These are phyloP conservation scores for Paramisgurnus dabryanus DNA, from an alignment of 2,113 vertebrate species.

Conservation along the genomic window DNA sequence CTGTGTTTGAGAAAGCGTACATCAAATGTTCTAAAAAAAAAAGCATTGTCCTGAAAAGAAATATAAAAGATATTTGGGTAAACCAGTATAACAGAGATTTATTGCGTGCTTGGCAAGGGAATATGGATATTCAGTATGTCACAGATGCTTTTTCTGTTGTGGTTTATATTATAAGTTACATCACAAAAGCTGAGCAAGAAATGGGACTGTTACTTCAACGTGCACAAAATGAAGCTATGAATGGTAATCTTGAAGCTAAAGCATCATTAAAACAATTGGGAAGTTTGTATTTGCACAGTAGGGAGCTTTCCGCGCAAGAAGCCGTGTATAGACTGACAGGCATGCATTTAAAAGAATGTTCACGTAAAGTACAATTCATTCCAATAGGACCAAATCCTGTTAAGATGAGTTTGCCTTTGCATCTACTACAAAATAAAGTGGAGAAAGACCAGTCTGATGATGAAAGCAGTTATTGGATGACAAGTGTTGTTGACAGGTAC, in stretches of 20 bases:
- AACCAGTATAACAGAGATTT: slow-evolving; percentile 17
- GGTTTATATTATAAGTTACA: slow-evolving; percentile 41
- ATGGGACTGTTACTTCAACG: slow-evolving; percentile 36
- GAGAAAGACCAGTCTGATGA: neutral
- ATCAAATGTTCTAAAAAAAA: slow-evolving; percentile 3
- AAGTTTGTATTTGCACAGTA: slow-evolving; percentile 42
- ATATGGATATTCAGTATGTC: neutral
- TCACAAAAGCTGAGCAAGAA: slow-evolving; percentile 48
- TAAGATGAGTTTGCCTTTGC: slow-evolving; percentile 30
- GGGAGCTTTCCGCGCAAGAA: slow-evolving; percentile 43
- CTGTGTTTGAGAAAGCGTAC: too few relatives aligned
- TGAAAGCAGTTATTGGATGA: slow-evolving; percentile 31
- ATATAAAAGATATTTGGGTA: slow-evolving; percentile 34
- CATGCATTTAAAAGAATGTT: slow-evolving; percentile 34
- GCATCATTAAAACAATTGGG: slow-evolving; percentile 21
- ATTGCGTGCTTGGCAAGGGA: too few relatives aligned
- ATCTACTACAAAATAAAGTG: neutral
- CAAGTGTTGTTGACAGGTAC: slow-evolving; percentile 21
- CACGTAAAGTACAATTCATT: slow-evolving; percentile 39
- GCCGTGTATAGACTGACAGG: slow-evolving; percentile 23
- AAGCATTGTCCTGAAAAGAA: slow-evolving; percentile 34
- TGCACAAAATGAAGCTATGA: slow-evolving; percentile 8
- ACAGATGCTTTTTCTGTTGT: slow-evolving; percentile 35
- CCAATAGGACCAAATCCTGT: neutral
- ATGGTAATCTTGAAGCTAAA: slow-evolving; percentile 21